Evolutionary conservation across 2,888 invertebrate genomes (phyloP).

Genomic region (Microctonus hyperodae): DNA sequence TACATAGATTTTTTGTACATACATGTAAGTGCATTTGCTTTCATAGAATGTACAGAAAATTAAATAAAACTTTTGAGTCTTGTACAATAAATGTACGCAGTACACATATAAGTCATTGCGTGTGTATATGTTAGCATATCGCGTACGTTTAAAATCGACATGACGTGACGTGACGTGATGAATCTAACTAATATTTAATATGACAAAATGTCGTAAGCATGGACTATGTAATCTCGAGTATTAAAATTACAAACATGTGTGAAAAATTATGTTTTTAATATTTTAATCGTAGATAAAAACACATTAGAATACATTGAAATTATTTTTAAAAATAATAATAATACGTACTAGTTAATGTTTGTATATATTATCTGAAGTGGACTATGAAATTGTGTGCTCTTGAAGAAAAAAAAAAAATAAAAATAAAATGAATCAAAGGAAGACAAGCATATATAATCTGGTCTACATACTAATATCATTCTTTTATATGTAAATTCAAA

Average conservation of each 20-base stretch:
- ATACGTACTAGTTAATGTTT: too few relatives aligned
- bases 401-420: neutral
- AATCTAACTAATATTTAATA: slow-evolving; percentile 25
- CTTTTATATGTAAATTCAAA: neutral
- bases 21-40: too few relatives aligned
- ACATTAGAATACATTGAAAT: neutral
- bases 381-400: too few relatives aligned
- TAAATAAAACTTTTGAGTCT: too few relatives aligned
- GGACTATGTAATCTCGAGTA: slow-evolving; percentile 1
- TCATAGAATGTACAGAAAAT: too few relatives aligned
- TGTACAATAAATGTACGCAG: too few relatives aligned
- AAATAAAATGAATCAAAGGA: neutral
- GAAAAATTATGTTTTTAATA: neutral
- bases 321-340: too few relatives aligned
- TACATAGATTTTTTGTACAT: neutral
- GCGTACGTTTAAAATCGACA: slow-evolving; percentile 20
- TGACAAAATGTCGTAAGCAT: slow-evolving; percentile 19
- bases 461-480: neutral
- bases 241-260: slow-evolving; percentile 10
- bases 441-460: too few relatives aligned
- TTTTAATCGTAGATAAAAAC: neutral
- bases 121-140: neutral
- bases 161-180: slow-evolving; percentile 25
- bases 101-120: too few relatives aligned
- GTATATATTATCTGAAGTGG: slow-evolving; percentile 2